Conservation (phyloP, 2,888 invertebrate species). For the Rhamphomyia laevipes region DNA sequence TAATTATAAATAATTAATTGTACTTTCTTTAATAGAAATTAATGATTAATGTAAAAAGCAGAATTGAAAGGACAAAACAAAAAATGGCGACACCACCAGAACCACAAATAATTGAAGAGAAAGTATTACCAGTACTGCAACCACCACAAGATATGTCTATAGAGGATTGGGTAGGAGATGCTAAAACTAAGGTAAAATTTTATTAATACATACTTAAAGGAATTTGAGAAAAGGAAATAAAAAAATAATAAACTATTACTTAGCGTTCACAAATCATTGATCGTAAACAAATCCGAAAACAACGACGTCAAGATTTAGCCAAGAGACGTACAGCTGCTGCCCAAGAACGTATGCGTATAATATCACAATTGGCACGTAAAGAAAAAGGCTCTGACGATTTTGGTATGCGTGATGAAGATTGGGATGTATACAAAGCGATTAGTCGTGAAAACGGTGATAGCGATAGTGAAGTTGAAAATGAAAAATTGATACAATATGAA, state of each 20-base stretch:
- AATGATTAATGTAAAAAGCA: constrained; percentile 14
- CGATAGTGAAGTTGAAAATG: constrained; percentile 86
- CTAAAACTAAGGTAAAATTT: constrained; percentile 22
- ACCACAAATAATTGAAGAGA: constrained; percentile 18
- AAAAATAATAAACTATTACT: no score
- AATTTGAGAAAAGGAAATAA: no score
- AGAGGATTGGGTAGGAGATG: constrained; percentile 28
- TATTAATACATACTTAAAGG: not conserved
- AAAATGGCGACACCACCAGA: constrained; percentile 45
- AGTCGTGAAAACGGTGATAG: constrained; percentile 66
- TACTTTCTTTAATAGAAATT: constrained; percentile 15
- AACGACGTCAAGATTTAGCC: constrained; percentile 77
- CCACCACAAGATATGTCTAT: constrained; percentile 29
- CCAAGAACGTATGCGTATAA: constrained; percentile 89
- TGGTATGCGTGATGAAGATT: constrained; percentile 87
- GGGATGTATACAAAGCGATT: constrained; percentile 92
- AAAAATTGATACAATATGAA: constrained; percentile 75
- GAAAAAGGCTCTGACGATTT: constrained; percentile 79
- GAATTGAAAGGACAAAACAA: constrained; percentile 57
- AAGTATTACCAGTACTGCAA: constrained; percentile 22
- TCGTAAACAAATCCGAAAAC: constrained; percentile 60
- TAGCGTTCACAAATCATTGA: constrained; percentile 59
- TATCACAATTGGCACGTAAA: constrained; percentile 74
- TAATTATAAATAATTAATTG: not conserved
- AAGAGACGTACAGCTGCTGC: constrained; percentile 83